phyloP scores from a whole-genome alignment of 2,888 invertebrate genomes.

The Drosophila infuscata region DNA sequence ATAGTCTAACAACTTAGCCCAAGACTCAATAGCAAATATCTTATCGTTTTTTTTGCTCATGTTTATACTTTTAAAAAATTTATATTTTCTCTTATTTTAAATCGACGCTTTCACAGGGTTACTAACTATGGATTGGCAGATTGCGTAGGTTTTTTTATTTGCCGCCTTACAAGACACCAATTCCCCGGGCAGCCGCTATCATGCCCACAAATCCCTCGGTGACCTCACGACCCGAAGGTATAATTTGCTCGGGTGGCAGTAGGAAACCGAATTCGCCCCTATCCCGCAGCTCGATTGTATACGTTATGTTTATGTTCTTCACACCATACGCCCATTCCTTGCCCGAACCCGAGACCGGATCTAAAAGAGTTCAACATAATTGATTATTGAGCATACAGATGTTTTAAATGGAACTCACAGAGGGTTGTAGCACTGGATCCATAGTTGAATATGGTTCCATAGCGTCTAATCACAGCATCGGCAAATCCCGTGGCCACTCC shows the following conservation, averaged over 20 bases:
- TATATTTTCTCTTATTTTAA: neutral
- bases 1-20: neutral
- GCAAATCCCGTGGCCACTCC: constrained; percentile 87
- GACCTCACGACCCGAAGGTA: constrained; percentile 87
- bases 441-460: constrained; percentile 86
- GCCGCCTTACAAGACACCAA: constrained; percentile 68
- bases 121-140: neutral
- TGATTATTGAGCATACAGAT: neutral
- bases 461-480: constrained; percentile 86
- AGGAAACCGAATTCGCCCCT: constrained; percentile 89
- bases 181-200: constrained; percentile 85
- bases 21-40: constrained; percentile 72
- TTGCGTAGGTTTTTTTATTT: neutral
- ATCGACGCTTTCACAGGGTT: no score
- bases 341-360: constrained; percentile 85
- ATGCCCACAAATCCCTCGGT: constrained; percentile 86
- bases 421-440: constrained; percentile 87
- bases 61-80: no score
- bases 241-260: constrained; percentile 88
- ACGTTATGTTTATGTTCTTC: constrained; percentile 86
- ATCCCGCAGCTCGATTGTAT: constrained; percentile 88
- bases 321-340: constrained; percentile 87
- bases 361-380: constrained; percentile 63
- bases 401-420: constrained; percentile 83
- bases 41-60: constrained; percentile 20